phyloP scores from a whole-genome alignment of 2,113 vertebrate species.

The Phrynosoma platyrhinos region DNA sequence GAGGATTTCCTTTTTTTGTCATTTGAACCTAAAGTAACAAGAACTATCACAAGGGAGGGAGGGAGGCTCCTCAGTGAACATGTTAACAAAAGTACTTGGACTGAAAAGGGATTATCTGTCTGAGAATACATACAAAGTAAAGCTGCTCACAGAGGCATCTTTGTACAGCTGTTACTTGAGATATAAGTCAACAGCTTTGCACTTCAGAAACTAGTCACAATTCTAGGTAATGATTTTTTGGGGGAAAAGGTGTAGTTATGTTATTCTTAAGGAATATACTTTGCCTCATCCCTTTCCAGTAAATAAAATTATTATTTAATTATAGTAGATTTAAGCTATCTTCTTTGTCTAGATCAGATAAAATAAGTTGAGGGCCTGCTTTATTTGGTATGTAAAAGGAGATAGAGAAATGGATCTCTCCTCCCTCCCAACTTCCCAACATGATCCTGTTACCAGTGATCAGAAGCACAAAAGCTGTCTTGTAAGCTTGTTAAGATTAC shows the following conservation, averaged over 20 bases:
- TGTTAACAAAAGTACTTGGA: not conserved
- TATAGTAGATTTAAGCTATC: not conserved
- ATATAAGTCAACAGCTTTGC: slow-evolving; percentile 41
- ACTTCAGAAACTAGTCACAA: slow-evolving; percentile 10
- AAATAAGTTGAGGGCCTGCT: not conserved
- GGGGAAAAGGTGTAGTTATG: not conserved
- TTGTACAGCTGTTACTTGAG: slow-evolving; percentile 53
- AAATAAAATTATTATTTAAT: not conserved
- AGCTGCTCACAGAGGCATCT: slow-evolving; percentile 42
- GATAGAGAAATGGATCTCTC: not conserved
- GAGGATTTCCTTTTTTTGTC: slow-evolving; percentile 20
- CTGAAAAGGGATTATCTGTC: slow-evolving; percentile 21
- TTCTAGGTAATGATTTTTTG: slow-evolving; percentile 23
- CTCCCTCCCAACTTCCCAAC: not conserved
- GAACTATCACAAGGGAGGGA: slow-evolving; percentile 20
- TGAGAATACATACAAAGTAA: slow-evolving; percentile 5
- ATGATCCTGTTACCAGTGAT: not conserved
- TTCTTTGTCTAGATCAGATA: not conserved
- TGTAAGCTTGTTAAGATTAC: slow-evolving; percentile 12
- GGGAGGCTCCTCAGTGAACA: slow-evolving; percentile 42
- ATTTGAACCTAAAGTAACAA: slow-evolving; percentile 45
- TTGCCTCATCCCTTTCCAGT: not conserved
- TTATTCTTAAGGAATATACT: not conserved
- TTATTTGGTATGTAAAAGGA: not conserved
- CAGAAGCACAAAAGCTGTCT: slow-evolving; percentile 18